These are phyloP conservation scores for Trigoniulus corallinus DNA, from an alignment of 1,140 invertebrate species.

Conservation along the genomic window DNA sequence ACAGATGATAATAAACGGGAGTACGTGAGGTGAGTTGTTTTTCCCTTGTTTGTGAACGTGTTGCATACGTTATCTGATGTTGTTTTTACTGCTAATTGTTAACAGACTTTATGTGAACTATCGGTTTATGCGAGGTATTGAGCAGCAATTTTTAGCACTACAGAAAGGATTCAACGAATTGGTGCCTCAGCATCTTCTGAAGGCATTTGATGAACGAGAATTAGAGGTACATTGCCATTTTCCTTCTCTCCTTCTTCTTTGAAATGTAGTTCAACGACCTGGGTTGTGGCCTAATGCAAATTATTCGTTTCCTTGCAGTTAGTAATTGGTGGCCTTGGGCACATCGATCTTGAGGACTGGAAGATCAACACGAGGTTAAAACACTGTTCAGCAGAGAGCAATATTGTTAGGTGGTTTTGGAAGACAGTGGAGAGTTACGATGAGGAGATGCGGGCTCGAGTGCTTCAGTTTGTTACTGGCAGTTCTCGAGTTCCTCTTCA, in stretches of 20 bases:
- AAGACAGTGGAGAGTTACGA: slow-evolving; percentile 74
- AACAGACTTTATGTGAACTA: slow-evolving; percentile 85
- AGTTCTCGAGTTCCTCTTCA: slow-evolving; percentile 87
- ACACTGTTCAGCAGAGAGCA: slow-evolving; percentile 56
- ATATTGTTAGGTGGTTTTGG: slow-evolving; percentile 93
- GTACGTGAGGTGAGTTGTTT: slow-evolving; percentile 44
- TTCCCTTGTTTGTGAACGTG: neutral
- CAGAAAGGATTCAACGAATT: slow-evolving; percentile 88
- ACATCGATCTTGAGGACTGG: slow-evolving; percentile 91
- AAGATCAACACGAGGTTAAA: slow-evolving; percentile 82
- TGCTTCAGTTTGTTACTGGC: slow-evolving; percentile 94
- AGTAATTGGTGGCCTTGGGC: slow-evolving; percentile 82
- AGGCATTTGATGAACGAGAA: slow-evolving; percentile 84
- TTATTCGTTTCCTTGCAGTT: slow-evolving; percentile 30
- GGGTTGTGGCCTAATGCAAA: too few relatives aligned
- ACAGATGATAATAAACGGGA: slow-evolving; percentile 88
- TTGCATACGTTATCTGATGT: slow-evolving; percentile 1
- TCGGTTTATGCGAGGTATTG: slow-evolving; percentile 89
- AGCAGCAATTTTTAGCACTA: slow-evolving; percentile 86
- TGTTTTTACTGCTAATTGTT: slow-evolving; percentile 10
- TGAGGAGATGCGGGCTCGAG: slow-evolving; percentile 81
- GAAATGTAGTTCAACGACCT: neutral
- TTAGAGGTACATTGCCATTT: slow-evolving; percentile 41
- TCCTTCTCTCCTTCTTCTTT: neutral
- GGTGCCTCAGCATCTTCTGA: slow-evolving; percentile 69